Evolutionary conservation across 2,797 vertebrate genomes (phyloP), one percentile per base, ranked within the genome.

Genomic region (Limnodromus scolopaceus): DNA sequence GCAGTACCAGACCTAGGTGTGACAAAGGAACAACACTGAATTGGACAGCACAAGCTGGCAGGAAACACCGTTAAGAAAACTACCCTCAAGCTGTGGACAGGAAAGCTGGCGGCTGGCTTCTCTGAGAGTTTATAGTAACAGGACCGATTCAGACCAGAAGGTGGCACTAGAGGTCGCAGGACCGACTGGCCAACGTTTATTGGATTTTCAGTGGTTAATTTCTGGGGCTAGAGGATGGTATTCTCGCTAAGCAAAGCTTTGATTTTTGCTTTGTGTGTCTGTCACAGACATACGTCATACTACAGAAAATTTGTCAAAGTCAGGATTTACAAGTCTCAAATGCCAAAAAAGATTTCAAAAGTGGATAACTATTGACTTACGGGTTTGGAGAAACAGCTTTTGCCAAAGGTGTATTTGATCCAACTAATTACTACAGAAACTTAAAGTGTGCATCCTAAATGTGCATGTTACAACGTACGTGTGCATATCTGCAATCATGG

Each of bases 291-390:
- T 17, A 9, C 28, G n/a, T 9, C 70, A 60, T 3, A 28, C 23
- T 13, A n/a, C 20, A 80, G 9, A 1, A 45, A 60, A 72, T 41
- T 14, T 43, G 28, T 58, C 49, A 81, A 43, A 81, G 23, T 9
- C 10, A 58, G 38, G 51, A 80, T 24, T 58, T 22, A 8, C 1
- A 85, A 75, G 11, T 25, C n/a, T 55, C 32, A 91, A 70, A 55
- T 22, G 9, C 13, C 0, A 0, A 25, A 23, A 20, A 69, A 58
- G 7, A 38, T 38, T 81, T 85, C 34, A 0, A 2, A 92, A 70
- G 55, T 0, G 0, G 49, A 0, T 32, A 72, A 57, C 1, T 6
- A 49, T 2, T 30, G 17, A 79, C 30, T 58, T n/a, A 12, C 5
- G 41, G 18, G 24, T 76, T 68, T 55, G 36, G 36, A 76, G 49